Conservation (phyloP, 2,888 invertebrate species). For the Orthonevra nobilis region DNA sequence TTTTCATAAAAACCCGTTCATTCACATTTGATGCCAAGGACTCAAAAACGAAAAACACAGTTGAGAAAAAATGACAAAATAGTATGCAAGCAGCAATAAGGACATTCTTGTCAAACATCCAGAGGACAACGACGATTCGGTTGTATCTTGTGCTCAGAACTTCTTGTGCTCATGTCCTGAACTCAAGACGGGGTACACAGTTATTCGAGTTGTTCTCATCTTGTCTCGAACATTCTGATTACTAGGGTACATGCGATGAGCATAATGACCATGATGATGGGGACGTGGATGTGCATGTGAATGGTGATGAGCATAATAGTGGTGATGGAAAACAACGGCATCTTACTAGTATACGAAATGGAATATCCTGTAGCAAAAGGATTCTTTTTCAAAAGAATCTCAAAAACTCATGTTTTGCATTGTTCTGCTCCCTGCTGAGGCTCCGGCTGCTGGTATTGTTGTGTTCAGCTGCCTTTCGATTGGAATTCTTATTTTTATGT, state of each 20-base stretch:
- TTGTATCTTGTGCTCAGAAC: neutral
- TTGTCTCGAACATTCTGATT: conserved; percentile 36
- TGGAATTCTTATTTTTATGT: conserved; percentile 46
- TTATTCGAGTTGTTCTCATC: conserved; percentile 13
- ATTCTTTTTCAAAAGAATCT: conserved; percentile 44
- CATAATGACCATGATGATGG: conserved; percentile 27
- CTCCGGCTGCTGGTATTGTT: conserved; percentile 5
- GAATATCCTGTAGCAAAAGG: conserved; percentile 32
- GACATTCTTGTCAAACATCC: conserved; percentile 30
- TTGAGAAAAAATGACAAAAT: conserved; percentile 6
- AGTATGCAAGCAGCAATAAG: conserved; percentile 18
- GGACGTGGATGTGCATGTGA: too few relatives aligned
- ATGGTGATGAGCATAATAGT: too few relatives aligned
- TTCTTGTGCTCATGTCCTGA: neutral
- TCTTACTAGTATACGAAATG: conserved; percentile 19
- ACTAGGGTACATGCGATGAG: neutral
- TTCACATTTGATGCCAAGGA: conserved; percentile 11
- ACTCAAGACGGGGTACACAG: conserved; percentile 5
- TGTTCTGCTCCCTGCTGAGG: conserved; percentile 29
- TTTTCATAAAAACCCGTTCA: neutral
- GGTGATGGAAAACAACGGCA: conserved; percentile 8
- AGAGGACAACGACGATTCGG: conserved; percentile 31
- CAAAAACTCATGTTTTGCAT: conserved; percentile 53
- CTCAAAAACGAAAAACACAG: neutral
- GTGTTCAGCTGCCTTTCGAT: conserved; percentile 28